Evolutionary conservation across 1,140 invertebrate genomes (phyloP), one percentile per base, ranked within the genome.

Genomic region (Tetramorium alpestre): DNA sequence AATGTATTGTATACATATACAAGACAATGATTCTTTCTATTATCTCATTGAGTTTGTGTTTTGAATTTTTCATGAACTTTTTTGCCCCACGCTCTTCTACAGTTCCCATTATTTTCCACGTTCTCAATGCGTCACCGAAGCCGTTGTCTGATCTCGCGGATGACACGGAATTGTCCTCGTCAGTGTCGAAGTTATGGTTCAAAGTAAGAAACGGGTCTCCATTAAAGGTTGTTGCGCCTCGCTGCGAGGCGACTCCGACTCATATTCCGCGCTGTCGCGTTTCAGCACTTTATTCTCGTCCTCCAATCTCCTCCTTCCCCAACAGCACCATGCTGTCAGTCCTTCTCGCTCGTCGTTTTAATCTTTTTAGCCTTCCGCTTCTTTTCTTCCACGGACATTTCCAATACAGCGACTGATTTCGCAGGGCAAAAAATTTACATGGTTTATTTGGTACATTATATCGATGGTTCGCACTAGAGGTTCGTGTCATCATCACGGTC

Each of bases 261-360:
- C 60, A 54, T 88, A 91, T 22, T 77, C 85, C 1, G 49, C 47
- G 33, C 85, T 89, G 73, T 91, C 89, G 56, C 86, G 75, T 60
- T 88, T 89, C 64, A 91, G 73, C 64, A 86, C 72, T 10, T 65
- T 85, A n/a, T 89, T 85, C 70, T 88, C 69, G 22, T 78, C 22
- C 41, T 91, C 88, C 67, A 91, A 69, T 64, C 85, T 60, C 13
- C 60, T 89, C 86, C 25, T 75, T 87, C 44, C 80, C 56, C 44
- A 89, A 78, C 13, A 81, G 58, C 22, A 75, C 56, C 78, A 72
- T 69, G 8, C 82, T 77, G 13, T 41, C 77, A 41, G 88, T 33
- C 64, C 64, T 89, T 89, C 28, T 88, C 75, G 33, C 44, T 82
- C 16, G 7, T 38, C 8, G 38, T 70, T 70, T 89, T 88, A 22